phyloP scores from a whole-genome alignment of 35 echinoderm and acorn worm genomes.

The Apostichopus japonicus region DNA sequence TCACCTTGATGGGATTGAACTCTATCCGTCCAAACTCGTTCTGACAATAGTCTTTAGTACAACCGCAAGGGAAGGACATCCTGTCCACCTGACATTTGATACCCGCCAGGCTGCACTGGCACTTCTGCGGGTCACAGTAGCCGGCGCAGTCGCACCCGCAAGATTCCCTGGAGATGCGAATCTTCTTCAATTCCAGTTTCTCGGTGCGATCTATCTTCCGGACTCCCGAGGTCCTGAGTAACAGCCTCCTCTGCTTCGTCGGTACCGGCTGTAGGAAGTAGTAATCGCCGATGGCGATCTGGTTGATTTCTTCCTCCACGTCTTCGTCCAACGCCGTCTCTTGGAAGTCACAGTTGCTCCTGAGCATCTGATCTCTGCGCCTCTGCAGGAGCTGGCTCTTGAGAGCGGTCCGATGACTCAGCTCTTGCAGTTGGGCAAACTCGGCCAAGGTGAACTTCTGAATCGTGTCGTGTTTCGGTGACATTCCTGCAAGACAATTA shows the following conservation, averaged over 20 bases:
- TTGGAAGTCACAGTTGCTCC: constrained; percentile 61
- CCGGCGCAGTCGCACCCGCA: constrained; percentile 93
- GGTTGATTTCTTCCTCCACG: constrained; percentile 84
- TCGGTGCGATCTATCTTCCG: constrained; percentile 94
- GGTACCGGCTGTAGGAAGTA: constrained; percentile 97
- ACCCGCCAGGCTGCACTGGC: constrained; percentile 80
- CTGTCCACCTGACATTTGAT: constrained; percentile 99
- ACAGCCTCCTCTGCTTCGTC: constrained; percentile 80
- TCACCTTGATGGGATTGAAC: constrained; percentile 88
- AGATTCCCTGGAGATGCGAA: constrained; percentile 83
- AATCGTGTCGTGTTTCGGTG: constrained; percentile 75
- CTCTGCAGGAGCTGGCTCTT: constrained; percentile 77
- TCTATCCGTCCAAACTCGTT: constrained; percentile 86
- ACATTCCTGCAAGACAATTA: constrained; percentile 72
- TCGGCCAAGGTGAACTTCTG: constrained; percentile 68
- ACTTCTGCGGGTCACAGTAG: constrained; percentile 88
- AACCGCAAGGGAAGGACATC: constrained; percentile 93
- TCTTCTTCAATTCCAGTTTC: constrained; percentile 91
- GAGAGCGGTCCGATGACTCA: constrained; percentile 69
- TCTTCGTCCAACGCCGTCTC: constrained; percentile 63
- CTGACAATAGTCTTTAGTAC: constrained; percentile 86
- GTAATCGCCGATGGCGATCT: constrained; percentile 86
- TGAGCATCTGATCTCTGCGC: constrained; percentile 71
- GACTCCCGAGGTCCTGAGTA: constrained; percentile 80
- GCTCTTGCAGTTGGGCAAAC: constrained; percentile 79